Conservation (phyloP, 2,113 vertebrate species). For the Columba janthina region DNA sequence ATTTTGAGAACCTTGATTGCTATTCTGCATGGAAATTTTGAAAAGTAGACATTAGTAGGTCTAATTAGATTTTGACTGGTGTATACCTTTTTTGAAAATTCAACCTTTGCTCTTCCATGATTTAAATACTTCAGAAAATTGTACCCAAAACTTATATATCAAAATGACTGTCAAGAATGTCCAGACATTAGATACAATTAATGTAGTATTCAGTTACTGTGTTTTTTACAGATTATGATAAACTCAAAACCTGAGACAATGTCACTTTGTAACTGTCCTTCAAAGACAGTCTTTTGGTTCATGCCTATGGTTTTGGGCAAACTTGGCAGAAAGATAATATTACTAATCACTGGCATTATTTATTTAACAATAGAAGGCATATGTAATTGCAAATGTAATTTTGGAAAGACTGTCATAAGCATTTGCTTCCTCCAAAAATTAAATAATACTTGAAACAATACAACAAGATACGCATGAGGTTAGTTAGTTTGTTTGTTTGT, state of each 20-base stretch:
- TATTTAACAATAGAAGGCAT: not conserved
- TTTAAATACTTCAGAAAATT: not conserved
- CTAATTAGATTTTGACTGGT: not conserved
- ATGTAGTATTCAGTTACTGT: not conserved
- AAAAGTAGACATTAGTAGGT: not conserved
- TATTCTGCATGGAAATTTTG: not conserved
- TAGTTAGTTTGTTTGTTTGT: not conserved
- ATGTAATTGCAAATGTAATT: not conserved
- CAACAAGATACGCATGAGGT: not conserved
- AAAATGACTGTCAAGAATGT: not conserved
- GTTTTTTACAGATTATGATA: not conserved
- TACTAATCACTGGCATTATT: not conserved
- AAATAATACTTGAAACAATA: not conserved
- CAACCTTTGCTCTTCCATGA: not conserved
- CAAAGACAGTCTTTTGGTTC: not conserved
- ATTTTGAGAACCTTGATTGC: not conserved
- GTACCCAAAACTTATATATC: not conserved
- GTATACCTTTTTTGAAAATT: not conserved
- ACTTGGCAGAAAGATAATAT: not conserved
- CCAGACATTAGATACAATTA: not conserved
- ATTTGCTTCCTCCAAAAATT: not conserved
- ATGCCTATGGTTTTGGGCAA: not conserved
- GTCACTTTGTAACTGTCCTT: not conserved
- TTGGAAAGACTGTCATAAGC: not conserved
- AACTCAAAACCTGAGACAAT: not conserved